Percentiles rank a stretch among this genome's conserved stretches.
These are phyloP conservation scores for Poeciliopsis gracilis DNA, from an alignment of 2,797 vertebrate genomes.

Conservation along the genomic window DNA sequence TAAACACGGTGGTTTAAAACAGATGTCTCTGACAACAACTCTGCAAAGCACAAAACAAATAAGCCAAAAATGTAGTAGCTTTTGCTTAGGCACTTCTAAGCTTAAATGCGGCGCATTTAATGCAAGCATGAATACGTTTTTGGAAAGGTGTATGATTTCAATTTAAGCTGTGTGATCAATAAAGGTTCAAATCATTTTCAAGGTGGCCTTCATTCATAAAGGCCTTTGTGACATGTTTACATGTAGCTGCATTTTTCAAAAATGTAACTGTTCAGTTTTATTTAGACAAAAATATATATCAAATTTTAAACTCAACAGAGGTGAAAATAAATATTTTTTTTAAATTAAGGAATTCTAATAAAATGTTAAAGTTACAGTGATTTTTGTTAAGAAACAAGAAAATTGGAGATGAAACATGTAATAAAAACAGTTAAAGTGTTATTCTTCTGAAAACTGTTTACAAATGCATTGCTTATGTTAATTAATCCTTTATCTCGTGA, in stretches of 20 bases:
- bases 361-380: neutral
- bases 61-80: conserved; percentile 15
- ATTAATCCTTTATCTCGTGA: neutral
- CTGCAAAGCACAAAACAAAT: conserved; percentile 42
- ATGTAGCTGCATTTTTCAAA: neutral
- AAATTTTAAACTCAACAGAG: neutral
- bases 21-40: conserved; percentile 45
- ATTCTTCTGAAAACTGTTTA: neutral
- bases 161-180: neutral
- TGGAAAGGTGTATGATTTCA: neutral
- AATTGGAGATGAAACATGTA: neutral
- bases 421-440: neutral
- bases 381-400: neutral
- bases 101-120: conserved; percentile 28
- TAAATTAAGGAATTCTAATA: neutral
- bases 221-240: neutral
- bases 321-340: neutral
- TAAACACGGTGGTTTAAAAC: conserved; percentile 42
- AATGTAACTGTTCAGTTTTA: neutral
- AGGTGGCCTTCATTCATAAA: neutral
- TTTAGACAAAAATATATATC: neutral
- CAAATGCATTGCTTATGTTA: neutral
- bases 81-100: conserved; percentile 2
- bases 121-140: neutral
- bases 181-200: neutral